Evolutionary conservation across 1,140 invertebrate species (phyloP).

Genomic region (Scylla paramamosain): DNA sequence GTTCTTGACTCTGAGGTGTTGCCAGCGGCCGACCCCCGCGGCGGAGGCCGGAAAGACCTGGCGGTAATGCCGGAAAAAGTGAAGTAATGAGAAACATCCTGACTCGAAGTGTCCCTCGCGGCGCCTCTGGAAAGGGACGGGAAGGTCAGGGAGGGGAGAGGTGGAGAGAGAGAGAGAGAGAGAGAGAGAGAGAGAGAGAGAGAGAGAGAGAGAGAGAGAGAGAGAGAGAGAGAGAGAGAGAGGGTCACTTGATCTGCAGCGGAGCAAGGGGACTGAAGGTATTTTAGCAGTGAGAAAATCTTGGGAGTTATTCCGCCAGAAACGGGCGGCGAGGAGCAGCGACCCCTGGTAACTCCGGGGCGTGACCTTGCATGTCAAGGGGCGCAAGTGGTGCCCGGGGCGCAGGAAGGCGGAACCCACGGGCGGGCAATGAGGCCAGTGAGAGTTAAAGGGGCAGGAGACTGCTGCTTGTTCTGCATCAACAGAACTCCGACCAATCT

Average conservation of each 20-base stretch:
- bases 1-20: not conserved
- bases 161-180: slow-evolving; percentile 4
- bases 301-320: not conserved
- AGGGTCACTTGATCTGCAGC: not conserved
- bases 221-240: not conserved
- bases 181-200: slow-evolving; percentile 20
- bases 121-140: slow-evolving; percentile 2
- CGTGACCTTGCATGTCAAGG: slow-evolving; percentile 30
- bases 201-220: not conserved
- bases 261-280: not conserved
- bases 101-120: slow-evolving; percentile 31
- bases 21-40: not conserved
- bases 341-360: slow-evolving; percentile 7
- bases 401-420: not conserved
- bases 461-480: not conserved
- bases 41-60: slow-evolving; percentile 22
- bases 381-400: slow-evolving; percentile 34
- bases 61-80: slow-evolving; percentile 28
- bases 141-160: not conserved
- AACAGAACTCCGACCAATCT: not conserved
- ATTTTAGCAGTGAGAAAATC: slow-evolving; percentile 11
- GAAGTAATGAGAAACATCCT: slow-evolving; percentile 51
- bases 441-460: slow-evolving; percentile 48
- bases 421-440: slow-evolving; percentile 50
- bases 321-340: not conserved